Base-by-base conservation (phyloP, 2,113 vertebrate genomes). In the Petaurus breviceps region DNA sequence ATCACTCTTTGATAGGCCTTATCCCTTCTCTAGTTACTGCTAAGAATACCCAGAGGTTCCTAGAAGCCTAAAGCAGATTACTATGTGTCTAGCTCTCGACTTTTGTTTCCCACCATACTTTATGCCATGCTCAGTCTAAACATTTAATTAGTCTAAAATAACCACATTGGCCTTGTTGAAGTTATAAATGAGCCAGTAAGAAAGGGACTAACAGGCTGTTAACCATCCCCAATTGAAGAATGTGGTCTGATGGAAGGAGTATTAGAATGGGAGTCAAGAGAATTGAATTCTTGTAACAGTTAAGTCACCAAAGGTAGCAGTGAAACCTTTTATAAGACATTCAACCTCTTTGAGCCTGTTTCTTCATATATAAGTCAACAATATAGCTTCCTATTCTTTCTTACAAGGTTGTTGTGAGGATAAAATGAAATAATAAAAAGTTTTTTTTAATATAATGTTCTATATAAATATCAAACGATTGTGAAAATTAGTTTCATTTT, bases 101-200 rank as follows among this genome's bases (percentile, higher is more conserved):
- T 2, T 68, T 52, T 8, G 4, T 93, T 37, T 95, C 25, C 93
- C 28, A 61, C 50, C 31, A 84, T 90, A 31, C 14, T 93, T 9
- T 68, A 3, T 31, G 46, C 89, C 89, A 95, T 92, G 84, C 31
- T 49, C 94, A 93, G 50, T 55, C 16, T 55, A 90, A 90, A 89
- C 12, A 84, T 84, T 84, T 96, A 51, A 24, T n/a, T 90, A 95
- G 90, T 3, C 46, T 28, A 51, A 90, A 97, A 95, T 28, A 51
- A n/a, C 6, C 47, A 31, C 16, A 51, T 51, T 0, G 49, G 89
- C 19, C 8, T 92, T 90, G 52, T 31, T 92, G 92, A 89, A 5
- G 6, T 25, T 92, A 91, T 43, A 84, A 84, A 84, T 84, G 68
- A 84, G n/a, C 19, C n/a, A n/a, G n/a, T 43, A 84, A 22, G 37